These are phyloP conservation scores for Oophaga pumilio DNA, from an alignment of 2,113 vertebrate species.

Conservation along the genomic window DNA sequence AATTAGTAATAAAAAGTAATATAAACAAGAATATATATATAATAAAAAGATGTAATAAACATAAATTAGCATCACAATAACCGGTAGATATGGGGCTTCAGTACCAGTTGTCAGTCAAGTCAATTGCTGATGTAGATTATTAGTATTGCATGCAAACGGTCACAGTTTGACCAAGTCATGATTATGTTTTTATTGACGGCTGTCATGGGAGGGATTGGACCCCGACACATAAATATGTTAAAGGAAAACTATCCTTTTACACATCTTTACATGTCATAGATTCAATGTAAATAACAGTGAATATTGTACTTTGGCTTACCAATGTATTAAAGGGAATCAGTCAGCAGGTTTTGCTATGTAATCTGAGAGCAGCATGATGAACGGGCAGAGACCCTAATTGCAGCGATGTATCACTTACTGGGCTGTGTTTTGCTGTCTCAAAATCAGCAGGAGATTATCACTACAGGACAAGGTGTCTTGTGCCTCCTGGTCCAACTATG, in stretches of 20 bases:
- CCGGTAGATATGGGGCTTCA: not conserved
- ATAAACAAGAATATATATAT: not conserved
- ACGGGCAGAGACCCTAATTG: too few species aligned
- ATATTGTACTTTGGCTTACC: too few species aligned
- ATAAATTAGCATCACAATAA: not conserved
- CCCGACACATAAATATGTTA: not conserved
- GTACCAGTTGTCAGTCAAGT: not conserved
- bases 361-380: too few species aligned
- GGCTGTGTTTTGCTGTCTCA: too few species aligned
- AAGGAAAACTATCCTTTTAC: not conserved
- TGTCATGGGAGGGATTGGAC: not conserved
- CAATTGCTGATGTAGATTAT: not conserved
- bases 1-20: not conserved
- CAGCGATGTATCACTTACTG: too few species aligned
- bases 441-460: too few species aligned
- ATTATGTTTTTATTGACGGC: not conserved
- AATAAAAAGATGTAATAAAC: not conserved
- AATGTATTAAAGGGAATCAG: too few species aligned
- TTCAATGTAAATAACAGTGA: too few species aligned
- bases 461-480: too few species aligned
- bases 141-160: not conserved
- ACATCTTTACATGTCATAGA: not conserved
- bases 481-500: too few species aligned
- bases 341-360: too few species aligned
- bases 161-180: not conserved